Evolutionary conservation across 1,140 invertebrate genomes (phyloP).

Genomic region (Temnothorax curvispinosus): DNA sequence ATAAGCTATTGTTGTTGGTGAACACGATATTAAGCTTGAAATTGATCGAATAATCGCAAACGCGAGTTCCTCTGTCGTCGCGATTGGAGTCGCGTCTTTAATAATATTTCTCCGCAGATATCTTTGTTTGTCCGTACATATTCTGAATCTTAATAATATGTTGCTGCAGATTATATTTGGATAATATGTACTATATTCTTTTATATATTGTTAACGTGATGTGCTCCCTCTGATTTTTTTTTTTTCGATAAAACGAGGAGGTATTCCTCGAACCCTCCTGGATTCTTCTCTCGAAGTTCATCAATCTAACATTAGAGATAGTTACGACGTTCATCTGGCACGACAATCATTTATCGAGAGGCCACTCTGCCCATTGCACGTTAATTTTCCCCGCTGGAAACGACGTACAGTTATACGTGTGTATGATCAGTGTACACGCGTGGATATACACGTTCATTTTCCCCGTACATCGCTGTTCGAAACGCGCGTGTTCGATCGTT

Average conservation of each 20-base stretch:
- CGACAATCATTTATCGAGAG: constrained; percentile 4
- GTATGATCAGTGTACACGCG: neutral
- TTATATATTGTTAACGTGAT: neutral
- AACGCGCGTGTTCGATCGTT: neutral
- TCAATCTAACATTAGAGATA: neutral
- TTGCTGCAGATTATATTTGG: neutral
- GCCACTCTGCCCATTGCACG: neutral
- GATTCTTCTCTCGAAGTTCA: neutral
- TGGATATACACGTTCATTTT: neutral
- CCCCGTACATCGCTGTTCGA: neutral
- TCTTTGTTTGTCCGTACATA: neutral
- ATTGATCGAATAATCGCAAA: neutral
- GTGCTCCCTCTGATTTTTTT: neutral
- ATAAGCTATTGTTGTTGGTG: neutral
- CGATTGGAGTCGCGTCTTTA: neutral
- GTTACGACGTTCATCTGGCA: neutral
- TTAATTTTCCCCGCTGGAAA: neutral
- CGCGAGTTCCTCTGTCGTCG: neutral
- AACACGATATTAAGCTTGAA: neutral
- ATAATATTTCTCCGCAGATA: neutral
- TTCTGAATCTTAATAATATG: neutral
- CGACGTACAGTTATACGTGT: neutral
- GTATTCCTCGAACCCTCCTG: neutral
- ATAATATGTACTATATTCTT: neutral
- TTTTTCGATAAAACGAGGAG: neutral